Evolutionary conservation across 2,797 vertebrate genomes (phyloP).

Genomic region (Poecilia gillii): DNA sequence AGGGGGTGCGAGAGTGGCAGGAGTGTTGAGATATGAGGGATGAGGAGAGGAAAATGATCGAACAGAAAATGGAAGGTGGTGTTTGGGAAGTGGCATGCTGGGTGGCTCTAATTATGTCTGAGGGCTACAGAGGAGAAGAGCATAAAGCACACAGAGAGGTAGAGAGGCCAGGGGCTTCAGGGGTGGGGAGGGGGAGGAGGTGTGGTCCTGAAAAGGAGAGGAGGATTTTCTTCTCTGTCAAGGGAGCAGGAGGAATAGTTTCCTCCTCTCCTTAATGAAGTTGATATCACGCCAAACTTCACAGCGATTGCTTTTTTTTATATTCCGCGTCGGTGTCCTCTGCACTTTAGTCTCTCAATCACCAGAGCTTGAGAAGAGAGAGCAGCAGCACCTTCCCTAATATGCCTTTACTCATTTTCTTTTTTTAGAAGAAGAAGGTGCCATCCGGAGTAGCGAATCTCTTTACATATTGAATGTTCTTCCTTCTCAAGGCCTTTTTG

Average conservation of each 20-base stretch:
- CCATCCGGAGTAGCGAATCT: conserved; percentile 9
- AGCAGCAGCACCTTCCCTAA: conserved; percentile 6
- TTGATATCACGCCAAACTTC: conserved; percentile 49
- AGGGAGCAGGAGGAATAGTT: conserved; percentile 49
- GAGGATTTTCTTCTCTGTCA: conserved; percentile 44
- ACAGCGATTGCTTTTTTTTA: conserved; percentile 23
- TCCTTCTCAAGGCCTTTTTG: conserved; percentile 1
- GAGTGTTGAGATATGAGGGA: conserved; percentile 71
- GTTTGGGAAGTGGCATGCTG: conserved; percentile 72
- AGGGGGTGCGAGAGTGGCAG: conserved; percentile 60
- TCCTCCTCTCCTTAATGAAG: conserved; percentile 55
- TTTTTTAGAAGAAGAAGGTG: conserved; percentile 8
- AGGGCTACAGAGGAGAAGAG: conserved; percentile 65
- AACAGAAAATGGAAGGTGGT: conserved; percentile 74
- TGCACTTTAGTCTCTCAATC: conserved; percentile 21
- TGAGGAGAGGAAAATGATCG: conserved; percentile 72
- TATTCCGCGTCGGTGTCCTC: conserved; percentile 32
- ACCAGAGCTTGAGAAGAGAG: neutral
- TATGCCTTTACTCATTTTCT: neutral
- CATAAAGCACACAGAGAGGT: conserved; percentile 49
- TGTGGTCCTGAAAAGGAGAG: conserved; percentile 32
- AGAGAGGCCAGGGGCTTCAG: conserved; percentile 8
- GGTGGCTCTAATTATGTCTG: conserved; percentile 78
- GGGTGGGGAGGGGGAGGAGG: conserved; percentile 19
- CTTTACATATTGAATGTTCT: neutral